These are phyloP conservation scores for Sitta europaea DNA, from an alignment of 2,113 vertebrate species.

Conservation along the genomic window DNA sequence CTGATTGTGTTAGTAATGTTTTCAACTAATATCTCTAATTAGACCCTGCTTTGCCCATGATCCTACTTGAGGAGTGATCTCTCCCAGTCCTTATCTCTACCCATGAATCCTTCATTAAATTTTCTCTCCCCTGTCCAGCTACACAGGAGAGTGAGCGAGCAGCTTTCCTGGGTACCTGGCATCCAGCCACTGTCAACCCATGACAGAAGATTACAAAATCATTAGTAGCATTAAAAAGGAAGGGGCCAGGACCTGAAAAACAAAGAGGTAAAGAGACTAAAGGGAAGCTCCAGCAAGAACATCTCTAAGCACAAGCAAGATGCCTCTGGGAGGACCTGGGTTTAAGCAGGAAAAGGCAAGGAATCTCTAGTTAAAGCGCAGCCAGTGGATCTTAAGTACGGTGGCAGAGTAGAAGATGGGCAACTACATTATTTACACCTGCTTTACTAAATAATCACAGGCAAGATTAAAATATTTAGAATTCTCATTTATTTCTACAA, in stretches of 20 bases:
- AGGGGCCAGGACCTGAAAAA: not conserved
- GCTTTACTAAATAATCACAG: not conserved
- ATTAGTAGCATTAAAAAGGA: not conserved
- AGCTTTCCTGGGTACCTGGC: accelerated
- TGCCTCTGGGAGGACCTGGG: not conserved
- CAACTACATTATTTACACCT: not conserved
- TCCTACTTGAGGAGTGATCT: not conserved
- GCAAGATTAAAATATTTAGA: not conserved
- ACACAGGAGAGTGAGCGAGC: not conserved
- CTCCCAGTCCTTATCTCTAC: not conserved
- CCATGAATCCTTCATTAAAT: accelerated
- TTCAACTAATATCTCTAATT: not conserved
- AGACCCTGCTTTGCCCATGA: not conserved
- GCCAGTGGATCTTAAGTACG: not conserved
- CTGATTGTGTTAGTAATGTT: not conserved
- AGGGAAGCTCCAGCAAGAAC: not conserved
- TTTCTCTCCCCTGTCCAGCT: not conserved
- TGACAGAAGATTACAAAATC: not conserved
- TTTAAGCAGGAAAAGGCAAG: not conserved
- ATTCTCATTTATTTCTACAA: not conserved
- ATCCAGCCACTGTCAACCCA: accelerated
- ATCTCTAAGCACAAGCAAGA: not conserved
- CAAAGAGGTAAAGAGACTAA: not conserved
- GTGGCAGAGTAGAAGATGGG: accelerated
- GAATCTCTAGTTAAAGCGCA: not conserved